Conservation (phyloP, 2,113 vertebrate genomes). For the Okapia johnstoni region DNA sequence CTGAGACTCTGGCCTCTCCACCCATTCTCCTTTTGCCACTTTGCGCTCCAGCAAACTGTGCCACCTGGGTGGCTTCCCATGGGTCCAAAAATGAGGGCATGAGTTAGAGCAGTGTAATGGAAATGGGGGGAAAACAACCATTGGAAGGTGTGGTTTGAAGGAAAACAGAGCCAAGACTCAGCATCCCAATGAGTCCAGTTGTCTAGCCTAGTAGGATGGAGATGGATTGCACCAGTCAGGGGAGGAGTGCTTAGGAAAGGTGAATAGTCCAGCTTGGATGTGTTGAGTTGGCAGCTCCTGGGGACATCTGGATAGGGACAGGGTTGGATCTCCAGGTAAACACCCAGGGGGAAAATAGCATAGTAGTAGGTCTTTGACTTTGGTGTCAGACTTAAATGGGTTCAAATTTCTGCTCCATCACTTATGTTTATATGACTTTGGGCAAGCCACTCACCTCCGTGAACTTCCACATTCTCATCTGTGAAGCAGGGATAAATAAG, state of each 20-base stretch:
- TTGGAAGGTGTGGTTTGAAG: not conserved
- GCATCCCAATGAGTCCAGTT: not conserved
- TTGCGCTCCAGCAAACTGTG: not conserved
- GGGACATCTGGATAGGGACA: not conserved
- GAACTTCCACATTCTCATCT: not conserved
- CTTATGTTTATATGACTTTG: not conserved
- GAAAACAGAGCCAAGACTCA: not conserved
- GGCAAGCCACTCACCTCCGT: not conserved
- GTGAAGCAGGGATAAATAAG: not conserved
- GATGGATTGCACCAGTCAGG: not conserved
- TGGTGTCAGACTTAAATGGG: not conserved
- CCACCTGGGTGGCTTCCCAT: not conserved
- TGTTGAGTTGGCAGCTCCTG: not conserved
- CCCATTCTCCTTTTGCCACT: not conserved
- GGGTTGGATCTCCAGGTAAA: too few species aligned
- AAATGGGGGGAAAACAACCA: not conserved
- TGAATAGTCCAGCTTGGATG: not conserved
- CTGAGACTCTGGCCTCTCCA: not conserved
- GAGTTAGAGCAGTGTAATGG: not conserved
- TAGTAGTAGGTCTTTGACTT: not conserved
- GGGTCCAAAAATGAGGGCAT: not conserved
- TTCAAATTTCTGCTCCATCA: not conserved
- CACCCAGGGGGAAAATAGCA: not conserved
- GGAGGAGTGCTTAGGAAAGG: not conserved
- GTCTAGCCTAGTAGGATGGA: not conserved